A percentile compares a stretch with the other conserved stretches of the same genome.
phyloP scores from a whole-genome alignment of 2,888 invertebrate species.

The Fragum fragum region DNA sequence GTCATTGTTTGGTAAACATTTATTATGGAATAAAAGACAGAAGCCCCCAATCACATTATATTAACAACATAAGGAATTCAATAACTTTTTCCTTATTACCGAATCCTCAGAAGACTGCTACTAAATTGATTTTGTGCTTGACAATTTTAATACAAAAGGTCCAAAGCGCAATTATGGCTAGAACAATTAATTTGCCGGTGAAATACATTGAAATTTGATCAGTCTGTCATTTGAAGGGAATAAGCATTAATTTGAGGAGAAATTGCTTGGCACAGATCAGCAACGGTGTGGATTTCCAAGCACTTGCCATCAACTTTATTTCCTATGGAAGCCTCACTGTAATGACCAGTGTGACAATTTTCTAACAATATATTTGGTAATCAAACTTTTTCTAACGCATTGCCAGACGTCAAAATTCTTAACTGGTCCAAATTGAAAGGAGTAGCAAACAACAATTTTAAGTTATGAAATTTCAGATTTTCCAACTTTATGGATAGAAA shows the following conservation, averaged over 20 bases:
- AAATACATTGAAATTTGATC: constrained; percentile 47
- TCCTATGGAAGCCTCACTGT: constrained; percentile 6
- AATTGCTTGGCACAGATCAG: constrained; percentile 15
- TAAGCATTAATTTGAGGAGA: constrained; percentile 44
- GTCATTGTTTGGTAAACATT: too few species aligned
- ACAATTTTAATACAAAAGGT: constrained; percentile 64
- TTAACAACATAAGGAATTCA: constrained; percentile 38
- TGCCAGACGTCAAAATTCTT: too few species aligned
- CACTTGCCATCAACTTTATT: constrained; percentile 5
- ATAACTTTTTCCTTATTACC: constrained; percentile 35
- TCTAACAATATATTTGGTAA: too few species aligned
- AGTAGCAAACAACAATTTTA: too few species aligned
- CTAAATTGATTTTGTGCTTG: constrained; percentile 66
- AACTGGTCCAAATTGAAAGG: too few species aligned
- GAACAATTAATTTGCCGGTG: constrained; percentile 66
- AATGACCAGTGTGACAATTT: too few species aligned
- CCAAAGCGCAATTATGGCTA: constrained; percentile 54
- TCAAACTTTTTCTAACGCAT: too few species aligned
- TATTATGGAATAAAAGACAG: too few species aligned
- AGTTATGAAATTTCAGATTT: too few species aligned
- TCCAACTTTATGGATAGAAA: too few species aligned
- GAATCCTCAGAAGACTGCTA: constrained; percentile 44
- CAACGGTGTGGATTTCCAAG: constrained; percentile 35
- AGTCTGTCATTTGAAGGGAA: constrained; percentile 42
- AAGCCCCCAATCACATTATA: not conserved